These are phyloP conservation scores for Petaurus breviceps DNA, from an alignment of 2,113 vertebrate genomes.

Conservation along the genomic window DNA sequence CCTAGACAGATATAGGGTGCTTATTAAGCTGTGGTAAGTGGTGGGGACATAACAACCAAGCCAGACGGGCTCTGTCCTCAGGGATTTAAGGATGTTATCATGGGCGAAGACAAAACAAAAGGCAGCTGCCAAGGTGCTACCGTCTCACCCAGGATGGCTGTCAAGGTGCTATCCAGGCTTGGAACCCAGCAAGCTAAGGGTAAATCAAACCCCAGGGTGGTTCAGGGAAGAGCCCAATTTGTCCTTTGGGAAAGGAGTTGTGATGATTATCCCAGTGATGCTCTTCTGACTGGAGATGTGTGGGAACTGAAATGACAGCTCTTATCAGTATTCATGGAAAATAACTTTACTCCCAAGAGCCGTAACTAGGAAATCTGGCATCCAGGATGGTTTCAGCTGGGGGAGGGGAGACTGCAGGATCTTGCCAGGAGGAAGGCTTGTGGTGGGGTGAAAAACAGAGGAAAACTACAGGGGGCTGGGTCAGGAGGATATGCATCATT, in stretches of 20 bases:
- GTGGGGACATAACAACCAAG: background rate
- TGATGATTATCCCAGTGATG: background rate
- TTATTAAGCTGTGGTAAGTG: background rate
- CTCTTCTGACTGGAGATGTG: background rate
- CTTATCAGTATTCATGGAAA: background rate
- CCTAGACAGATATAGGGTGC: background rate
- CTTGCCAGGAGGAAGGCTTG: background rate
- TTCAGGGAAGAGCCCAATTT: background rate
- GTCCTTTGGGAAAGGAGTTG: background rate
- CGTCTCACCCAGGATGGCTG: accelerated
- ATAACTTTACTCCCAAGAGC: background rate
- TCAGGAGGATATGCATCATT: background rate
- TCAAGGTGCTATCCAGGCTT: background rate
- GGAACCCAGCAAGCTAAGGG: background rate
- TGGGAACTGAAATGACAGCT: background rate
- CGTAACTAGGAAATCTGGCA: background rate
- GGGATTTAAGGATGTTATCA: background rate
- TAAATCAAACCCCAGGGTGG: background rate
- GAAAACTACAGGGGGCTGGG: background rate
- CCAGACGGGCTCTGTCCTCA: background rate
- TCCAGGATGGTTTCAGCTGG: background rate
- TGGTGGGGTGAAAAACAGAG: background rate
- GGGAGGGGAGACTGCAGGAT: background rate
- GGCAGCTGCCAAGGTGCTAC: background rate
- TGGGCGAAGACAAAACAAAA: background rate